These are phyloP conservation scores for Drosophila engyochracea DNA, from an alignment of 2,888 invertebrate genomes.

Conservation along the genomic window DNA sequence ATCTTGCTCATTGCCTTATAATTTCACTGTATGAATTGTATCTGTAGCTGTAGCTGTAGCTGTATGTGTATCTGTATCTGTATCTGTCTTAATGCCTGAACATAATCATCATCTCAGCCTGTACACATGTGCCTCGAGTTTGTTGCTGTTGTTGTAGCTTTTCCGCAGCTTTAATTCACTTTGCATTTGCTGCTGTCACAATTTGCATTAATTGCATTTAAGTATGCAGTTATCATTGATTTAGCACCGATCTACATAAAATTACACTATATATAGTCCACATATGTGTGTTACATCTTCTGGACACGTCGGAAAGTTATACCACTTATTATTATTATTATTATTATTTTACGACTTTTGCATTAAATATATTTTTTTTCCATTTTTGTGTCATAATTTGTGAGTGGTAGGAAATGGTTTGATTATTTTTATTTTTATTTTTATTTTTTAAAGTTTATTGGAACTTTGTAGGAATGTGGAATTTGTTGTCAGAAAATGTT, in stretches of 20 bases:
- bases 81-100: constrained; percentile 70
- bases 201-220: constrained; percentile 79
- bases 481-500: constrained; percentile 9
- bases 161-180: constrained; percentile 58
- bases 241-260: constrained; percentile 72
- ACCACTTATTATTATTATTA: background rate
- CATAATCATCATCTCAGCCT: constrained; percentile 65
- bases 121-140: constrained; percentile 52
- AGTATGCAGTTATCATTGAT: constrained; percentile 81
- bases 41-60: background rate
- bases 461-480: constrained; percentile 10
- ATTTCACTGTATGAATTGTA: constrained; percentile 74
- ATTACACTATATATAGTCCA: constrained; percentile 47
- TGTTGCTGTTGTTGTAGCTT: constrained; percentile 37
- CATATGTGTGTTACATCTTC: constrained; percentile 42
- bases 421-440: background rate
- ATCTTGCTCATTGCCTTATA: constrained; percentile 64
- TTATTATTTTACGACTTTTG: constrained; percentile 14
- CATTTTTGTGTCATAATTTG: constrained; percentile 34
- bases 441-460: background rate
- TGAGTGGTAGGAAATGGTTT: constrained; percentile 15
- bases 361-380: background rate
- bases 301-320: constrained; percentile 49
- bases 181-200: constrained; percentile 77
- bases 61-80: background rate